These are phyloP conservation scores for Aramus guarauna DNA, from an alignment of 2,113 vertebrate genomes.

Conservation along the genomic window DNA sequence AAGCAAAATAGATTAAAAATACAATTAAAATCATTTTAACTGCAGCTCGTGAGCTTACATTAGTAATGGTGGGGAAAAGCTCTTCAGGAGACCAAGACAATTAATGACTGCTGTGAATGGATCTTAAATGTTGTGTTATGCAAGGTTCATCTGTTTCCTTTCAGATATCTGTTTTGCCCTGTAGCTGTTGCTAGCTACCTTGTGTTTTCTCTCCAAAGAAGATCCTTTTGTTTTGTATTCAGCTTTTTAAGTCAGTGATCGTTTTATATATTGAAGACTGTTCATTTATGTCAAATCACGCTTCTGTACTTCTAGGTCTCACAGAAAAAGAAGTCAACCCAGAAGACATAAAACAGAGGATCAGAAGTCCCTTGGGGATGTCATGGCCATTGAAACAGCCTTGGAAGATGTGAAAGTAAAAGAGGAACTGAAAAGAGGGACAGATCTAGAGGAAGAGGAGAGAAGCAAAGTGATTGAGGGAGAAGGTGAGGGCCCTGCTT, in stretches of 20 bases:
- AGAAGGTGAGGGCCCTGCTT: conserved; percentile 66
- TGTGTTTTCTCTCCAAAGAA: conserved; percentile 5
- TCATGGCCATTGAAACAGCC: conserved; percentile 74
- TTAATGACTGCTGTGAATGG: background rate
- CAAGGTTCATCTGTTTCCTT: conserved; percentile 39
- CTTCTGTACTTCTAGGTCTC: conserved; percentile 74
- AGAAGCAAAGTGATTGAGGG: conserved; percentile 56
- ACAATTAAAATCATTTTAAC: background rate
- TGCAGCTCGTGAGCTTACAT: background rate
- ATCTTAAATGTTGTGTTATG: background rate
- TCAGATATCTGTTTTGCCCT: background rate
- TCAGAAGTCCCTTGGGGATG: conserved; percentile 83
- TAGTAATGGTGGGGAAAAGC: conserved; percentile 3
- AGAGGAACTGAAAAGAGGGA: conserved; percentile 72
- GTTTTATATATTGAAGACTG: background rate
- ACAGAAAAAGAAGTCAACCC: conserved; percentile 86
- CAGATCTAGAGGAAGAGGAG: conserved; percentile 71
- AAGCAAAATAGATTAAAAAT: background rate
- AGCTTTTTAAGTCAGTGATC: background rate
- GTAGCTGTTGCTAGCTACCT: conserved; percentile 11
- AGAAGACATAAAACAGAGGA: conserved; percentile 90
- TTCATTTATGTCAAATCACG: background rate
- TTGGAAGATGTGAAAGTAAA: conserved; percentile 78
- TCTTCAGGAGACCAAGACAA: background rate
- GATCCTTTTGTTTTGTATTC: background rate